These are phyloP conservation scores for Bombus terrestris DNA, from an alignment of 1,140 invertebrate genomes.

Conservation along the genomic window DNA sequence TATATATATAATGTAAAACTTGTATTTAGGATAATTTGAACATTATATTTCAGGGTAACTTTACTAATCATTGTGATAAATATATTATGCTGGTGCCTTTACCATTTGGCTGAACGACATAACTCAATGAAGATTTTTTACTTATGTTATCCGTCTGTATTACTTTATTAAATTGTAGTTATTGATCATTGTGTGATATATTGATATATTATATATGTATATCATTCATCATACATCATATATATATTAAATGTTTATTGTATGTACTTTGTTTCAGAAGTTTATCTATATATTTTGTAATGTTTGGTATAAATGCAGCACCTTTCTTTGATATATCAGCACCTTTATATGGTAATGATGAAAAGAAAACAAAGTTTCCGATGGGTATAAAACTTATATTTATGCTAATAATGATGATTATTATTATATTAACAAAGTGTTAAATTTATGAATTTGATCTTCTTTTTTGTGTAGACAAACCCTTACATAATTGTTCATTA, in stretches of 20 bases:
- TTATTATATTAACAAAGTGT: conserved; percentile 18
- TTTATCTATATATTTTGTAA: conserved; percentile 91
- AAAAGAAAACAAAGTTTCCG: conserved; percentile 77
- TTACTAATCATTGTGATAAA: conserved; percentile 83
- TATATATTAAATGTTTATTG: conserved; percentile 33
- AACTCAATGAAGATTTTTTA: conserved; percentile 90
- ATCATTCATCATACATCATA: background rate
- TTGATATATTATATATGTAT: conserved; percentile 7
- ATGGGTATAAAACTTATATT: conserved; percentile 67
- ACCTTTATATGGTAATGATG: conserved; percentile 78
- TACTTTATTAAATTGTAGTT: background rate
- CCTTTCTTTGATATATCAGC: conserved; percentile 88
- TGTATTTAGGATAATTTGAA: background rate
- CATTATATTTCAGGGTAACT: conserved; percentile 81
- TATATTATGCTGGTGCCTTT: conserved; percentile 87
- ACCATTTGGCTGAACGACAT: conserved; percentile 88
- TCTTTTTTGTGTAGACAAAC: conserved; percentile 77
- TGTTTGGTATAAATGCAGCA: conserved; percentile 90
- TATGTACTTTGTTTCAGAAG: conserved; percentile 82
- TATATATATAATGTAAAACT: conserved; percentile 15
- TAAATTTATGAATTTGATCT: conserved; percentile 6
- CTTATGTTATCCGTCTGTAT: conserved; percentile 95
- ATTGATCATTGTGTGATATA: background rate
- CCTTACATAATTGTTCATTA: conserved; percentile 88
- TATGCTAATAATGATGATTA: background rate